These are phyloP conservation scores for Neoseiulus cucumeris DNA, from an alignment of 1,140 invertebrate species.

Conservation along the genomic window DNA sequence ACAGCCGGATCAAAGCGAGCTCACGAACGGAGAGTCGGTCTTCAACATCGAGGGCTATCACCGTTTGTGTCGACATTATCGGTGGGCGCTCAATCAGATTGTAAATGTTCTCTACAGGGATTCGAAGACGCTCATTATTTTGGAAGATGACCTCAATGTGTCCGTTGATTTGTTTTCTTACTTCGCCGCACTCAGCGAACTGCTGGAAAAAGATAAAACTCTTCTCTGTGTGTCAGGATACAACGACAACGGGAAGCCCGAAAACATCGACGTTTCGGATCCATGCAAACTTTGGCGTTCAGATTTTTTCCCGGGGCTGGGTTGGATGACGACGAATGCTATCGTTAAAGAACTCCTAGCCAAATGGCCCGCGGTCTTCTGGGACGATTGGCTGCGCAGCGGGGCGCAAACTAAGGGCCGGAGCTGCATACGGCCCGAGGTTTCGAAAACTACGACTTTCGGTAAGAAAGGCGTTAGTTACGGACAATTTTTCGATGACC, in stretches of 20 bases:
- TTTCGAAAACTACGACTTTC: constrained; percentile 79
- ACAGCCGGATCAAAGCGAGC: constrained; percentile 76
- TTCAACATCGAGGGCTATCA: constrained; percentile 90
- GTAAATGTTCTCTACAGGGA: constrained; percentile 54
- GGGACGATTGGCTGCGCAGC: constrained; percentile 97
- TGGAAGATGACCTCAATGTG: constrained; percentile 33
- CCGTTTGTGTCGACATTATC: constrained; percentile 88
- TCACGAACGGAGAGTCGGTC: constrained; percentile 58
- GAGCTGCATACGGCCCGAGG: constrained; percentile 84
- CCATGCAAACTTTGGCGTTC: constrained; percentile 26
- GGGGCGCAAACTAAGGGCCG: constrained; percentile 68
- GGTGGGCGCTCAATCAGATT: constrained; percentile 81
- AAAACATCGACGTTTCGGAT: constrained; percentile 13
- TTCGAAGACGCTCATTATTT: constrained; percentile 16
- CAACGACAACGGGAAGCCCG: constrained; percentile 36
- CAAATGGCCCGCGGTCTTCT: constrained; percentile 58
- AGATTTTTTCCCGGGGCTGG: constrained; percentile 38
- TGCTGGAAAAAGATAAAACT: constrained; percentile 29
- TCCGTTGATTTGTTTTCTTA: constrained; percentile 36
- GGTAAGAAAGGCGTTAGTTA: constrained; percentile 63
- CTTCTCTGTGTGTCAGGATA: constrained; percentile 37
- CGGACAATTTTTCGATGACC: not conserved
- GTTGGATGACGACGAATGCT: constrained; percentile 33
- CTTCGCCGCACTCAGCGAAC: constrained; percentile 29
- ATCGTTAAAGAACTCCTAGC: constrained; percentile 32